Evolutionary conservation across 2,888 invertebrate genomes (phyloP), one percentile per base, ranked within the genome.

Genomic region (Phaedon cochleariae): DNA sequence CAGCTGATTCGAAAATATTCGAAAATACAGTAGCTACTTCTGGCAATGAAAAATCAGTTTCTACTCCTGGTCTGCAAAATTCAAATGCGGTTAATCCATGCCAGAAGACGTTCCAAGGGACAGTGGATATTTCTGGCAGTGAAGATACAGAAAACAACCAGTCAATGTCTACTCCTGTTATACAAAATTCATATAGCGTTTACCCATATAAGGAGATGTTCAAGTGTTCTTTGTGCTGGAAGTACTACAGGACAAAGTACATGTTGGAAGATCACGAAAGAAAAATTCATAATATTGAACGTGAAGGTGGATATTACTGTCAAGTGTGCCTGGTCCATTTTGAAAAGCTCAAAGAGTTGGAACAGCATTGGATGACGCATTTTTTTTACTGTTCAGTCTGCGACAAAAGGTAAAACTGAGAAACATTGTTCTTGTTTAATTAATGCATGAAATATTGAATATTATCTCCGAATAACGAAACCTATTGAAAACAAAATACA

Each of bases 271-370:
- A 41, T 17, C 55, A 55, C n/a, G 15, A 41, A n/a, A 41, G 29
- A 22, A 55, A 55, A 21, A 2, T 55, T 4, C 55, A 55, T n/a
- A 12, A 22, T 22, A 7, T 55, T n/a, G 55, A 55, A 21, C 21
- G 41, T 21, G 41, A 15, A n/a, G 54, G 34, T 12, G 41, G 22
- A 5, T 41, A 55, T 4, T n/a, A 20, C 22, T 55, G 55, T 41
- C 7, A 22, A 2, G 17, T 31, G 12, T 21, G 55, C 18, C 2
- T n/a, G 37, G 20, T 41, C 15, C 55, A 55, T 22, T 41, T 55
- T 26, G 9, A n/a, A n/a, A 41, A 55, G 21, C 37, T 54, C n/a
- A 18, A 55, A 20, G 55, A 41, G 2, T 21, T 55, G 22, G 55
- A 41, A 17, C 15, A n/a, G 12, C 55, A 54, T 54, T 34, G 34